Evolutionary conservation across 2,888 invertebrate genomes (phyloP), one percentile per base, ranked within the genome.

Genomic region (Eutolmus rufibarbis): DNA sequence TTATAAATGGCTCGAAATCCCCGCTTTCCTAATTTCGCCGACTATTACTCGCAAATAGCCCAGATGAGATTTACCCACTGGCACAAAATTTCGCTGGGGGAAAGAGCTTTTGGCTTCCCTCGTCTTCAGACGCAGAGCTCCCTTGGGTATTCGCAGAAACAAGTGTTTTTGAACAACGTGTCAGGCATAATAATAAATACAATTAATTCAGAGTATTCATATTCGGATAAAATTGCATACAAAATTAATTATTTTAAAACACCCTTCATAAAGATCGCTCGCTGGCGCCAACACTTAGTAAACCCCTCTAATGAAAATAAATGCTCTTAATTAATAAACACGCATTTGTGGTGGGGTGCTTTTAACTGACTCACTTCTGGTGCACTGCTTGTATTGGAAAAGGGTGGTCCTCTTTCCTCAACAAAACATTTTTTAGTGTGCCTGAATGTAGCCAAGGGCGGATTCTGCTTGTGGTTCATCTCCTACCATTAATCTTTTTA

Each of bases 291-390:
- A 78, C 51, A n/a, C 76, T 81, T 86, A 74, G 40, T 91, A 92
- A 92, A 91, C 91, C 90, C 90, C 91, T 92, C 91, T 92, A 92
- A 92, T 92, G 92, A 91, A 92, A 92, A 92, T 91, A 92, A 92
- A 92, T 92, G 91, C 90, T 91, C 91, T 92, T 91, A 92, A 92
- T 92, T 92, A 92, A 92, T 92, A 92, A 92, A 92, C 91, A 91
- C 91, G 91, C 91, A 91, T 92, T 92, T 92, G 84, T 84, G 84
- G 84, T 51, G 91, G 92, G 92, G 92, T 79, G 34, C 74, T 87
- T 77, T 66, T 57, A 85, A 86, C 88, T 86, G 87, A 87, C 88
- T 88, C 87, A 88, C 87, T 86, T 87, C 87, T 89, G 87, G 86
- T 87, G 86, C 84, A 87, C 87, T 89, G 88, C 9, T 88, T 88